Evolutionary conservation across 2,888 invertebrate genomes (phyloP), one percentile per base, ranked within the genome.

Genomic region (Thera obeliscata): DNA sequence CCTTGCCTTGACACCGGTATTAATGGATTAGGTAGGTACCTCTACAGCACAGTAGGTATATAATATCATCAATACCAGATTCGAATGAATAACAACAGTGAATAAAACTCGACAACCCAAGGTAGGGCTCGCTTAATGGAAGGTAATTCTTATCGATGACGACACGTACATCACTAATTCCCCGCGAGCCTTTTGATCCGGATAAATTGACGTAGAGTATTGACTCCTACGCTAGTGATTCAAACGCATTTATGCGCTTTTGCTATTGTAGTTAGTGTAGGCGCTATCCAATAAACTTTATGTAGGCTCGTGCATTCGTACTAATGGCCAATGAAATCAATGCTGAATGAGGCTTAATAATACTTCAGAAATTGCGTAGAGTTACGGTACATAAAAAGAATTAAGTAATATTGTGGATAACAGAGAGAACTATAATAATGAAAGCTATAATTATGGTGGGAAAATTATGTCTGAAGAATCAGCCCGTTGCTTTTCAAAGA

Each of bases 131-230:
- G n/a, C 65, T 73, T 66, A 75, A 77, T 74, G 66, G 66, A 68
- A 76, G 78, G 78, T 83, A 81, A 81, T 81, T 78, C 81, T 81
- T 82, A 81, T 78, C 73, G 73, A 80, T 69, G 79, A 74, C 74
- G 76, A 78, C 80, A 79, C 84, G 78, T 74, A 68, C 74, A 67
- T 67, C 59, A 72, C 76, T 81, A 79, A 82, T 81, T 78, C 78
- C 72, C 70, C 63, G 64, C 61, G 61, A 76, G 69, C 68, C 62
- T 71, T 70, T 73, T 79, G 78, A 84, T 82, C 79, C 79, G 74
- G 74, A 81, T 76, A 82, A 79, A 70, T 66, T 67, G 68, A 58
- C 59, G 64, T 54, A 50, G 48, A 62, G 50, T 66, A 65, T 54
- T 71, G 69, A 73, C 76, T 74, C 76, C 73, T 74, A 70, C 74